Percentiles rank a stretch among this genome's conserved stretches.
phyloP scores from a whole-genome alignment of 2,113 vertebrate genomes.

The Cepphus grylle region DNA sequence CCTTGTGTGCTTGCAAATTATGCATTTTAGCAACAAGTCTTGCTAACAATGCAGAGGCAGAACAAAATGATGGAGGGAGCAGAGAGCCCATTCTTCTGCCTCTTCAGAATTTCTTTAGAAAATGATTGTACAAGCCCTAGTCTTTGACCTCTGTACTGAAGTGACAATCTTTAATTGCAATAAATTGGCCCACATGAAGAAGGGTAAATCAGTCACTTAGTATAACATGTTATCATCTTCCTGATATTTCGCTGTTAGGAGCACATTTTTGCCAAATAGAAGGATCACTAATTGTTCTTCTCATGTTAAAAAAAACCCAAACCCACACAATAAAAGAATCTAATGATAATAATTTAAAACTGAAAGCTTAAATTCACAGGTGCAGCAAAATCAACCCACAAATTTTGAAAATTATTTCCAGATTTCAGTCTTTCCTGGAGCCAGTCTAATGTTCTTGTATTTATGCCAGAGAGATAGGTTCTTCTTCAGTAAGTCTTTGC shows the following conservation, averaged over 20 bases:
- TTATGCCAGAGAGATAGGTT: background rate
- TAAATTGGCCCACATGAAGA: background rate
- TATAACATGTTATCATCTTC: background rate
- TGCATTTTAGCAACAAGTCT: background rate
- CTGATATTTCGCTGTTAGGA: background rate
- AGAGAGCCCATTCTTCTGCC: background rate
- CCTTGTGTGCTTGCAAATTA: background rate
- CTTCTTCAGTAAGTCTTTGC: background rate
- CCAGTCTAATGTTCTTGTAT: background rate
- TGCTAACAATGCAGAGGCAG: background rate
- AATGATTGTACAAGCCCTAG: constrained; percentile 8
- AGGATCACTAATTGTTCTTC: background rate
- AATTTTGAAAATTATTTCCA: background rate
- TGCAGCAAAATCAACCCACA: background rate
- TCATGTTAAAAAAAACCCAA: background rate
- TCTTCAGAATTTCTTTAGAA: constrained; percentile 28
- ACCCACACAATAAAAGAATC: background rate
- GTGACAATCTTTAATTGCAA: constrained; percentile 34
- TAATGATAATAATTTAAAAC: background rate
- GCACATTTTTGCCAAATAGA: background rate
- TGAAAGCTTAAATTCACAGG: background rate
- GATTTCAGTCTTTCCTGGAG: background rate
- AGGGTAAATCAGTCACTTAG: background rate
- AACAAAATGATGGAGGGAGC: background rate
- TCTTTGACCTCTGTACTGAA: constrained; percentile 33